Conservation (phyloP, 2,797 vertebrate genomes). For the Lepus townsendii region DNA sequence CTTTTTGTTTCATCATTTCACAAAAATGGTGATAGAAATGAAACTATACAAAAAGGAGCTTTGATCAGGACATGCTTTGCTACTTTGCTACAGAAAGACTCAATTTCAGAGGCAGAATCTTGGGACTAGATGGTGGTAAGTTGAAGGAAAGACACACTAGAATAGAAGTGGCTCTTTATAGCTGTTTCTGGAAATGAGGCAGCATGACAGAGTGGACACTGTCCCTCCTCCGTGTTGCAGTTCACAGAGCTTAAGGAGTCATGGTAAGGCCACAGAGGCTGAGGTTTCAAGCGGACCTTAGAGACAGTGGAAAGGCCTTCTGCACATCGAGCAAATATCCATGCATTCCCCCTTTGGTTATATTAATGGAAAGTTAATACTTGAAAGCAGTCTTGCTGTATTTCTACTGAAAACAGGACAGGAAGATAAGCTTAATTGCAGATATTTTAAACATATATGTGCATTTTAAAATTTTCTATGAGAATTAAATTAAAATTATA, state of each 20-base stretch:
- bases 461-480: background rate
- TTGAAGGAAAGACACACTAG: background rate
- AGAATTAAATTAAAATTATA: slow-evolving; percentile 21
- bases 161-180: background rate
- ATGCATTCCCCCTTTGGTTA: background rate
- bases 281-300: background rate
- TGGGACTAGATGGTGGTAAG: background rate
- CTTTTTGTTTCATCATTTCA: slow-evolving; percentile 72
- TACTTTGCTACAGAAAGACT: background rate
- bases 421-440: background rate
- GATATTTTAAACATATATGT: background rate
- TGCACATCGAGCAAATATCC: background rate
- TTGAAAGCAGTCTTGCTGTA: background rate
- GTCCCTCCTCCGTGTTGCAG: background rate
- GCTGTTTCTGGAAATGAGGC: background rate
- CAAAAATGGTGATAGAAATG: slow-evolving; percentile 66
- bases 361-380: background rate
- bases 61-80: background rate
- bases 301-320: background rate
- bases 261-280: background rate
- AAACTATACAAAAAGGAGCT: background rate
- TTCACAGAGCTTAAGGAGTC: background rate
- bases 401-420: background rate
- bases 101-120: slow-evolving; percentile 51
- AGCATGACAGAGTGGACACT: background rate